Conservation (phyloP, 2,113 vertebrate genomes). For the Sigmodon hispidus region DNA sequence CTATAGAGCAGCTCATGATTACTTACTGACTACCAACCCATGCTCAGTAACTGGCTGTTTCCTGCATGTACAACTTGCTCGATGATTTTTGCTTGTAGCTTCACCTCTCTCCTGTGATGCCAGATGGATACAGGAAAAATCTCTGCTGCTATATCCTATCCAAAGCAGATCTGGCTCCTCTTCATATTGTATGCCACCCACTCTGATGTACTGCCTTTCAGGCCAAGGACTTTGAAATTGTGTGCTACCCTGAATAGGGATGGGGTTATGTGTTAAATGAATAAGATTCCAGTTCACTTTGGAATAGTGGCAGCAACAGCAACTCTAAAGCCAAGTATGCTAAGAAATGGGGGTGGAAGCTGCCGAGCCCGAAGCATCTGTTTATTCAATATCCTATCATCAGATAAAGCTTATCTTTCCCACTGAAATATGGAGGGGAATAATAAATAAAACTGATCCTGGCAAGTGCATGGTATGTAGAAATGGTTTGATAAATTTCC, state of each 20-base stretch:
- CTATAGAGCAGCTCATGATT: background rate
- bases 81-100: background rate
- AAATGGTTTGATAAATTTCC: slow-evolving; percentile 40
- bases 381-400: slow-evolving; percentile 22
- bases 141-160: background rate
- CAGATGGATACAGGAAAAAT: background rate
- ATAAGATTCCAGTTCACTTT: slow-evolving; percentile 41
- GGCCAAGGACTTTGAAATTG: background rate
- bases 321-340: background rate
- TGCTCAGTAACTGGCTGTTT: background rate
- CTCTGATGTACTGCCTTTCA: background rate
- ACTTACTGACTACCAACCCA: background rate
- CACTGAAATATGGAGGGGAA: slow-evolving; percentile 1
- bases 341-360: background rate
- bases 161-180: background rate
- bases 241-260: slow-evolving; percentile 24
- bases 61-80: background rate
- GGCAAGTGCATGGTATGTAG: background rate
- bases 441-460: background rate
- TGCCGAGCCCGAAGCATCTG: background rate
- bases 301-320: slow-evolving; percentile 5
- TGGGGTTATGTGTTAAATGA: slow-evolving; percentile 33
- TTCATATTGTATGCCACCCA: background rate
- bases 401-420: slow-evolving; percentile 13
- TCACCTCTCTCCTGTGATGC: background rate